Evolutionary conservation across 2,113 vertebrate genomes (phyloP).

Genomic region (Trematocara nigrifrons): DNA sequence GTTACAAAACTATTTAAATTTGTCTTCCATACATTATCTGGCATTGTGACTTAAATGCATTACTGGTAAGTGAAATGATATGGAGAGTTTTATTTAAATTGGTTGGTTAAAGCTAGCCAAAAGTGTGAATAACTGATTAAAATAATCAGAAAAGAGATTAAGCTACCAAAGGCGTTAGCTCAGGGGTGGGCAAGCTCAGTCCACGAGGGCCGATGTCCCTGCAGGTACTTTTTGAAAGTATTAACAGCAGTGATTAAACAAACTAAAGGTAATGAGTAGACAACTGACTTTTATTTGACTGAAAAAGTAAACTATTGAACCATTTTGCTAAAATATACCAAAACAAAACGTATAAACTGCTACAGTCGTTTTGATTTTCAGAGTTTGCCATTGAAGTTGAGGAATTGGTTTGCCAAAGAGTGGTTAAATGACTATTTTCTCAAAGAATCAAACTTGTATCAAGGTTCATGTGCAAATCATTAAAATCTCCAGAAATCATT

Average conservation of each 20-base stretch:
- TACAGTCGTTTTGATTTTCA: rapidly evolving
- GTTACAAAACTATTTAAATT: background rate
- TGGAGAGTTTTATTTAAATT: background rate
- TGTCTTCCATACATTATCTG: background rate
- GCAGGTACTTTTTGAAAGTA: background rate
- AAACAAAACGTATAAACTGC: background rate
- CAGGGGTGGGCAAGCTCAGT: too few species aligned
- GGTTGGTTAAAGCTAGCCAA: background rate
- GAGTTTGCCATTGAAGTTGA: background rate
- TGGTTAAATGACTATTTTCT: background rate
- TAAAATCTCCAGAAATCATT: background rate
- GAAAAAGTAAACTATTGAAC: background rate
- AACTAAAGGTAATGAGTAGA: background rate
- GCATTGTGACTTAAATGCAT: background rate
- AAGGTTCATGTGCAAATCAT: background rate
- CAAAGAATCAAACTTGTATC: background rate
- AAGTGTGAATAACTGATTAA: rapidly evolving
- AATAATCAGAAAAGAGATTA: background rate
- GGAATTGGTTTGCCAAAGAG: background rate
- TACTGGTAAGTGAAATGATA: rapidly evolving
- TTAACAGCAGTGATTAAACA: background rate
- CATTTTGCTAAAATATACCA: background rate
- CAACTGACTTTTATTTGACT: background rate
- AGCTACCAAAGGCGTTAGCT: background rate
- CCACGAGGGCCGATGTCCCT: too few species aligned